A percentile compares a stretch with the other conserved stretches of the same genome.
Evolutionary conservation across 2,113 vertebrate species (phyloP).

Genomic region (Mustelus asterias): DNA sequence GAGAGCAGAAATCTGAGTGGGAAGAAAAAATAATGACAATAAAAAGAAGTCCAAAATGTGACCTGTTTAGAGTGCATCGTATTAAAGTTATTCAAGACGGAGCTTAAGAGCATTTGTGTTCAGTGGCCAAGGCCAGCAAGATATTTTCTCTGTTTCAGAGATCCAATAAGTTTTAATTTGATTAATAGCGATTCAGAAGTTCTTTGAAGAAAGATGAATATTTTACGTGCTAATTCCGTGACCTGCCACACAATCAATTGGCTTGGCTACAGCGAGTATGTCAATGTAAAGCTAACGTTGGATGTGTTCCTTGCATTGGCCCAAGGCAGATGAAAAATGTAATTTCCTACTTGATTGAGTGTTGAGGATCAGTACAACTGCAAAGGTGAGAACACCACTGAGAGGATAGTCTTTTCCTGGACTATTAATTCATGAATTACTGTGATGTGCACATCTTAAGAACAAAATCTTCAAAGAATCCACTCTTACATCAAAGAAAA

Average conservation of each 20-base stretch:
- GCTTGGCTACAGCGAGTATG: neutral
- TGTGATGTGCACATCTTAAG: neutral
- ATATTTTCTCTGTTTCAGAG: neutral
- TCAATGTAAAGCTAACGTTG: neutral
- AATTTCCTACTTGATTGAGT: conserved; percentile 27
- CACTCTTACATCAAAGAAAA: conserved; percentile 11
- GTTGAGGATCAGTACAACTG: neutral
- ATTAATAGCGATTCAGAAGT: neutral
- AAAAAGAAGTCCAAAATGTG: neutral
- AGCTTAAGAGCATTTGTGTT: neutral
- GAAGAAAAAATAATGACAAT: neutral
- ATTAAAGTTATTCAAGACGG: conserved; percentile 1
- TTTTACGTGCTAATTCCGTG: neutral
- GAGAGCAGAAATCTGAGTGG: neutral
- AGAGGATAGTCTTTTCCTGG: neutral
- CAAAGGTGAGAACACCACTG: neutral
- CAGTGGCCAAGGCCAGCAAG: neutral
- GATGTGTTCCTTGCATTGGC: neutral
- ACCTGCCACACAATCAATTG: neutral
- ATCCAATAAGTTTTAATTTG: neutral
- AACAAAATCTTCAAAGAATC: conserved; percentile 15
- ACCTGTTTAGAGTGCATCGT: neutral
- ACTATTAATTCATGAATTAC: conserved; percentile 33
- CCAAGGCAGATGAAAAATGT: neutral
- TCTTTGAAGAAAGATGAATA: conserved; percentile 12